Percentiles rank a stretch among this genome's conserved stretches.
phyloP scores from a whole-genome alignment of 2,888 invertebrate genomes.

The Drosophila trichaetosa region DNA sequence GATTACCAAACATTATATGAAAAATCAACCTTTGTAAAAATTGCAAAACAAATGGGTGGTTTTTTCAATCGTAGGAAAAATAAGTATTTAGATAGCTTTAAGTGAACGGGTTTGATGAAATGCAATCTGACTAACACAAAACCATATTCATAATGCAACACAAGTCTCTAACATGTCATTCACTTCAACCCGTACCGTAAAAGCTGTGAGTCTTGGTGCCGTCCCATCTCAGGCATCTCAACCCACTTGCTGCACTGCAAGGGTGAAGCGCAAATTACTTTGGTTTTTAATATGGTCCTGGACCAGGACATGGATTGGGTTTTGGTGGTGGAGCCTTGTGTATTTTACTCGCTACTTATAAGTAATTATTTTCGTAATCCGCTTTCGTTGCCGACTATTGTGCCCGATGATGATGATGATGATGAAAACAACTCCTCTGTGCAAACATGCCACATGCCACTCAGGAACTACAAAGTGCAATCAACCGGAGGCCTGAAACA shows the following conservation, averaged over 20 bases:
- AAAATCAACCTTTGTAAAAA: not conserved
- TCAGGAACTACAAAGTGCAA: constrained; percentile 91
- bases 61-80: not conserved
- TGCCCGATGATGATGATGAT: constrained; percentile 22
- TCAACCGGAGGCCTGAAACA: constrained; percentile 90
- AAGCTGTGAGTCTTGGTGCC: not conserved
- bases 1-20: not conserved
- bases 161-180: constrained; percentile 18
- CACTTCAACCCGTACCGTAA: not conserved
- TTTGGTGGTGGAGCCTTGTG: constrained; percentile 44
- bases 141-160: not conserved
- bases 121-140: constrained; percentile 7
- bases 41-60: not conserved
- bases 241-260: constrained; percentile 2
- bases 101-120: not conserved
- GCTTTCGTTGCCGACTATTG: constrained; percentile 72
- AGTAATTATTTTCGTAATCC: constrained; percentile 83
- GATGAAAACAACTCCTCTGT: constrained; percentile 36
- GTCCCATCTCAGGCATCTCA: not conserved
- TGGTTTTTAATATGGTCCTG: constrained; percentile 45
- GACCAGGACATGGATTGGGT: constrained; percentile 16
- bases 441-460: constrained; percentile 32
- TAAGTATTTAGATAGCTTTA: not conserved
- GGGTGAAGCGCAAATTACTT: constrained; percentile 40
- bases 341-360: constrained; percentile 78